Evolutionary conservation across 2,113 vertebrate genomes (phyloP), one percentile per base, ranked within the genome.

Genomic region (Dermatemys mawii): DNA sequence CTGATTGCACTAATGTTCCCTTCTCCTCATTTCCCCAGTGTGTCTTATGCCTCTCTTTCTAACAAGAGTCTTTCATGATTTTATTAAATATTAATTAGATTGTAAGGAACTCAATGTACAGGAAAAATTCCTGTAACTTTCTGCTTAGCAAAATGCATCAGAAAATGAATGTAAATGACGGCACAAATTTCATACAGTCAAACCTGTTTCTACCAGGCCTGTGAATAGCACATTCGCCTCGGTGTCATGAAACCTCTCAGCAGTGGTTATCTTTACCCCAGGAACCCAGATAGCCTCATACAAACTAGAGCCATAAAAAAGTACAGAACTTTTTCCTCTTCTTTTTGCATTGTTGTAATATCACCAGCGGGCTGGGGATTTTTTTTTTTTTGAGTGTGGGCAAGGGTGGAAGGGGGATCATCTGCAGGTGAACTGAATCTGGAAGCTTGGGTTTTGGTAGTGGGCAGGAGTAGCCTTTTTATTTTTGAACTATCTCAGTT

Each of bases 11-110:
- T 91, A 38, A 54, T 90, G 4, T 38, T 73, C 38, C 6, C 0
- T 92, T 83, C 63, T 53, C 60, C 67, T 92, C 5, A 50, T 93
- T 95, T 95, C 87, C 38, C 85, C 10, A 51, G 2, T 90, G n/a
- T 85, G 21, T 48, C 32, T 92, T 91, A 51, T 93, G 35, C 35
- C 24, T 48, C 17, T 29, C 29, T 93, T 75, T 95, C 27, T 54
- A 82, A 5, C n/a, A 19, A 90, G 82, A 32, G 90, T 48, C 67
- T 93, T 95, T 93, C 81, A 67, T 93, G 38, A 22, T 35, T 94
- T 83, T 83, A 90, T 96, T 95, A 95, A 96, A 88, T 93, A 97
- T 89, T 92, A 86, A 96, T 94, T 92, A 67, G 48, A 75, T 87
- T 81, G 26, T 86, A 95, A 96, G 94, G 41, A 46, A 84, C 17